Base-by-base conservation (phyloP, 2,797 vertebrate genomes). In the Luscinia megarhynchos region DNA sequence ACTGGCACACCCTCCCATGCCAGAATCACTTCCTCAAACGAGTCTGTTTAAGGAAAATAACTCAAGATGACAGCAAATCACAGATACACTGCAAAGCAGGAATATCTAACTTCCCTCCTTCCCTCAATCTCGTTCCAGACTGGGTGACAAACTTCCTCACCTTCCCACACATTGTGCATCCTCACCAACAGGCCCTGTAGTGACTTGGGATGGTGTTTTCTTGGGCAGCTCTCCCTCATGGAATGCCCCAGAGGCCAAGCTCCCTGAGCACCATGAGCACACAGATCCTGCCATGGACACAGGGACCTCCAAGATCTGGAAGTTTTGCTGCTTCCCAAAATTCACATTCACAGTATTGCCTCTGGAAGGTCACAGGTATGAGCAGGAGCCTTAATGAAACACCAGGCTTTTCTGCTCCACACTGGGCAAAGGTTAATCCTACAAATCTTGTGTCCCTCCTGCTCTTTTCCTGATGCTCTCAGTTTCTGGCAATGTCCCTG, bases 171-270 rank as follows among this genome's bases (percentile, higher is more conserved):
- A 2, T 7, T 9, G 40, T 5, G 18, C 16, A 30, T 51, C 15
- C 48, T 62, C 36, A 6, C 0, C 1, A 19, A 10, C 19, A 36
- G 46, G 24, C 30, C 36, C 3, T 1, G 1, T 2, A 30, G 10
- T 7, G 50, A 61, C 4, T 9, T 26, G 38, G 38, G 21, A 57
- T 21, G 15, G 4, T 1, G 10, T 41, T 64, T 58, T 32, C 53
- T 46, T 64, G 66, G 66, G 50, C 27, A 66, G 24, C 15, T n/a
- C 45, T 70, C 17, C 22, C 10, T 18, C 3, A 0, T 4, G 17
- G 15, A 54, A 17, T 9, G 11, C 13, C 43, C 27, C 18, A 12
- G 3, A 30, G 19, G 8, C 11, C 40, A 15, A 40, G 41, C 41
- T 40, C 38, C 38, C 38, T 10, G 62, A 3, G 24, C 16, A 36